Evolutionary conservation across 1,140 invertebrate species (phyloP).

Genomic region (Brachionus angularis): DNA sequence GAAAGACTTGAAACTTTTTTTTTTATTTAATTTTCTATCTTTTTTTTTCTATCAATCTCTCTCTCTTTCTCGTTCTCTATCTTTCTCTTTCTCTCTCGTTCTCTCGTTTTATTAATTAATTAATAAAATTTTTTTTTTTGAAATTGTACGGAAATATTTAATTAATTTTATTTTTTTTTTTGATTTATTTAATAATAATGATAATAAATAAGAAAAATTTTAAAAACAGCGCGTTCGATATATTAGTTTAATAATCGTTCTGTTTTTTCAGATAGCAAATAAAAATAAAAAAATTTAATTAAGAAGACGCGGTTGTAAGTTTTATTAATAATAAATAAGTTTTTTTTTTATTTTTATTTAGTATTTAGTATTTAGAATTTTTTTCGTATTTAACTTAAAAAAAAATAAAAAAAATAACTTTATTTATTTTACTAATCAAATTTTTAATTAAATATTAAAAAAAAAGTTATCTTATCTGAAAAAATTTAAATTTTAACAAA

Average conservation of each 20-base stretch:
- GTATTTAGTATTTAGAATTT: not conserved
- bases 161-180: slow-evolving; percentile 39
- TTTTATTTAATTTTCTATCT: slow-evolving; percentile 16
- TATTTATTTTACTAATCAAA: not conserved
- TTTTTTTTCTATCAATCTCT: slow-evolving; percentile 9
- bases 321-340: slow-evolving; percentile 19
- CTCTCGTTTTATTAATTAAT: slow-evolving; percentile 25
- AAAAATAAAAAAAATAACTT: not conserved
- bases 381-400: not conserved
- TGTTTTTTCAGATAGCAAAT: slow-evolving; percentile 36
- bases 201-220: too few relatives aligned
- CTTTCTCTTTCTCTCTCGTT: too few relatives aligned
- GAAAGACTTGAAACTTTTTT: slow-evolving; percentile 26
- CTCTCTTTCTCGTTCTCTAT: too few relatives aligned
- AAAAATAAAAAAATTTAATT: slow-evolving; percentile 42
- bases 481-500: too few relatives aligned
- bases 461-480: too few relatives aligned
- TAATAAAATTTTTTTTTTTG: slow-evolving; percentile 3
- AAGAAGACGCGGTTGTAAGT: too few relatives aligned
- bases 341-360: not conserved
- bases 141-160: slow-evolving; percentile 43
- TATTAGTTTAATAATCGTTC: slow-evolving; percentile 7
- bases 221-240: slow-evolving; percentile 6
- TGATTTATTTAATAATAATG: not conserved
- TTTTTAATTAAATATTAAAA: too few relatives aligned